Percentiles rank a stretch among this genome's conserved stretches.
These are phyloP conservation scores for Ammodytes dubius DNA, from an alignment of 2,113 vertebrate species.

Conservation along the genomic window DNA sequence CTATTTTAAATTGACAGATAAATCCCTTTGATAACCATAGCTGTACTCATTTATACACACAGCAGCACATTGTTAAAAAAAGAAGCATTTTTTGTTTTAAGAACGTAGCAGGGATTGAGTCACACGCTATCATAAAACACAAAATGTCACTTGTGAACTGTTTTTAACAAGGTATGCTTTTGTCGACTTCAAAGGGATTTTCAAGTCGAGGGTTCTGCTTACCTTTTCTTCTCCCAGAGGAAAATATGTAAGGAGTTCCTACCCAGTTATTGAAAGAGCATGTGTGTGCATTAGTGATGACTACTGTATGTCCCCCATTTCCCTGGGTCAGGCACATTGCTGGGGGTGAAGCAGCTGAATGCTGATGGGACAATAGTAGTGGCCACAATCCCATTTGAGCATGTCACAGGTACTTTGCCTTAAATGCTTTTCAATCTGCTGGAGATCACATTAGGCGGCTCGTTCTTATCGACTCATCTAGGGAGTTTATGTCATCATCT, in stretches of 20 bases:
- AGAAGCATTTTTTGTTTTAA: no score
- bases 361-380: slow-evolving; percentile 70
- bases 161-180: slow-evolving; percentile 21
- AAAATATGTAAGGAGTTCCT: slow-evolving; percentile 17
- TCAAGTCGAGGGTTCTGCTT: background rate
- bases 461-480: slow-evolving; percentile 80
- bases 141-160: slow-evolving; percentile 3
- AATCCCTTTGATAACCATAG: slow-evolving; percentile 9
- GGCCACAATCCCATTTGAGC: slow-evolving; percentile 71
- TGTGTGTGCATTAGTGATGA: slow-evolving; percentile 54
- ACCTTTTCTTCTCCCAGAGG: background rate
- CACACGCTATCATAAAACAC: background rate
- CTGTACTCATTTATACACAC: background rate
- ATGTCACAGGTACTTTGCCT: slow-evolving; percentile 73
- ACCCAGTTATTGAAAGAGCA: slow-evolving; percentile 27
- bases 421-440: slow-evolving; percentile 84
- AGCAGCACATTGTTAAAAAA: background rate
- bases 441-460: slow-evolving; percentile 77
- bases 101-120: background rate
- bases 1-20: slow-evolving; percentile 28
- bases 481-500: slow-evolving; percentile 80
- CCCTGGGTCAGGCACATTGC: slow-evolving; percentile 59
- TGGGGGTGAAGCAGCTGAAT: slow-evolving; percentile 57
- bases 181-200: slow-evolving; percentile 17
- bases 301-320: slow-evolving; percentile 28